phyloP scores from a whole-genome alignment of 2,888 invertebrate genomes.

The Ennomos quercinarius region DNA sequence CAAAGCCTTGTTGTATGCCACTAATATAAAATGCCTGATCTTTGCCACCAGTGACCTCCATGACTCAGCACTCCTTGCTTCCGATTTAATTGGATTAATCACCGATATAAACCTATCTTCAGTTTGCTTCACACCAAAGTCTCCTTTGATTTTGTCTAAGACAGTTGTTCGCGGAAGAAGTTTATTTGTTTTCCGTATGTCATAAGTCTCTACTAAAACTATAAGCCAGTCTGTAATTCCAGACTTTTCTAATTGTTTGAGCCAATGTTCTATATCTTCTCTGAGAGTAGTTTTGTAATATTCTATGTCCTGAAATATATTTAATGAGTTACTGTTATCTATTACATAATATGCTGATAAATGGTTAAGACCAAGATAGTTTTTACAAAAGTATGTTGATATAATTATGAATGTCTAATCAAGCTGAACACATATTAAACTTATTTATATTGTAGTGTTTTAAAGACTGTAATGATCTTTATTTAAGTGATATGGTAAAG shows the following conservation, averaged over 20 bases:
- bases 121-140: slow-evolving; percentile 95
- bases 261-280: slow-evolving; percentile 96
- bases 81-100: slow-evolving; percentile 95
- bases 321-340: slow-evolving; percentile 21
- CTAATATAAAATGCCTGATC: slow-evolving; percentile 92
- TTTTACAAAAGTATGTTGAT: not conserved
- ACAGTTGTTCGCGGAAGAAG: slow-evolving; percentile 96
- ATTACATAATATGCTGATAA: slow-evolving; percentile 13
- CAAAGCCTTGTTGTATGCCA: slow-evolving; percentile 94
- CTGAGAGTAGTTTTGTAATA: slow-evolving; percentile 94
- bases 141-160: slow-evolving; percentile 96
- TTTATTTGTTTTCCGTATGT: slow-evolving; percentile 96
- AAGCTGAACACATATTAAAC: no score
- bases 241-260: slow-evolving; percentile 90
- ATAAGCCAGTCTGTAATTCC: slow-evolving; percentile 97
- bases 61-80: slow-evolving; percentile 95
- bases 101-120: slow-evolving; percentile 95
- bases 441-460: no score
- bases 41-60: slow-evolving; percentile 94
- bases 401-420: no score
- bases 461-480: no score
- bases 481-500: no score
- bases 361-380: not conserved
- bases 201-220: slow-evolving; percentile 95
- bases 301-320: slow-evolving; percentile 92